phyloP scores from a whole-genome alignment of 2,888 invertebrate genomes.

The Dione vanillae region DNA sequence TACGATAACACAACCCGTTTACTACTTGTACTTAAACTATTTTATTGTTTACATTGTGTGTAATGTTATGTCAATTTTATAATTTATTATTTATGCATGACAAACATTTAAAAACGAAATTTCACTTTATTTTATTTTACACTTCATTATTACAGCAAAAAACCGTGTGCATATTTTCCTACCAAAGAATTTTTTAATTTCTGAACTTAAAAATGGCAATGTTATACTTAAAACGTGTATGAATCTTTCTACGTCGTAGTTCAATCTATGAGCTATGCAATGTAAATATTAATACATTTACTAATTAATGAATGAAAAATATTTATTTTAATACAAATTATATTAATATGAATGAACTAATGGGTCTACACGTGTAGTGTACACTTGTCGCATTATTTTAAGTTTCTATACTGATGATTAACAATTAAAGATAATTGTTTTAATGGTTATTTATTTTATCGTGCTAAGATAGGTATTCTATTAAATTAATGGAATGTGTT shows the following conservation, averaged over 20 bases:
- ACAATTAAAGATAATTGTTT: slow-evolving; percentile 72
- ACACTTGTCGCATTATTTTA: slow-evolving; percentile 49
- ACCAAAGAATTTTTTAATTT: slow-evolving; percentile 45
- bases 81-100: slow-evolving; percentile 33
- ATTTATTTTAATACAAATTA: slow-evolving; percentile 25
- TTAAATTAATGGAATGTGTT: slow-evolving; percentile 75
- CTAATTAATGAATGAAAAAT: slow-evolving; percentile 36
- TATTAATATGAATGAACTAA: slow-evolving; percentile 9
- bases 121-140: slow-evolving; percentile 23
- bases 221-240: slow-evolving; percentile 38
- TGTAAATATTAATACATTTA: slow-evolving; percentile 41
- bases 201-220: slow-evolving; percentile 36
- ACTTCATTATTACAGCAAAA: slow-evolving; percentile 6
- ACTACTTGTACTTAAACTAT: slow-evolving; percentile 62
- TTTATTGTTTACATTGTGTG: slow-evolving; percentile 29
- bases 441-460: slow-evolving; percentile 79
- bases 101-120: slow-evolving; percentile 27
- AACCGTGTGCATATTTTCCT: slow-evolving; percentile 31
- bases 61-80: slow-evolving; percentile 33
- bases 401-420: slow-evolving; percentile 72
- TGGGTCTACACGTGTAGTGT: slow-evolving; percentile 30
- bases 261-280: slow-evolving; percentile 24
- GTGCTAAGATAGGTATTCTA: slow-evolving; percentile 75
- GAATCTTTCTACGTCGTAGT: slow-evolving; percentile 25
- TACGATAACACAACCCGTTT: slow-evolving; percentile 48